These are phyloP conservation scores for Choristoneura fumiferana DNA, from an alignment of 1,140 invertebrate species.

Conservation along the genomic window DNA sequence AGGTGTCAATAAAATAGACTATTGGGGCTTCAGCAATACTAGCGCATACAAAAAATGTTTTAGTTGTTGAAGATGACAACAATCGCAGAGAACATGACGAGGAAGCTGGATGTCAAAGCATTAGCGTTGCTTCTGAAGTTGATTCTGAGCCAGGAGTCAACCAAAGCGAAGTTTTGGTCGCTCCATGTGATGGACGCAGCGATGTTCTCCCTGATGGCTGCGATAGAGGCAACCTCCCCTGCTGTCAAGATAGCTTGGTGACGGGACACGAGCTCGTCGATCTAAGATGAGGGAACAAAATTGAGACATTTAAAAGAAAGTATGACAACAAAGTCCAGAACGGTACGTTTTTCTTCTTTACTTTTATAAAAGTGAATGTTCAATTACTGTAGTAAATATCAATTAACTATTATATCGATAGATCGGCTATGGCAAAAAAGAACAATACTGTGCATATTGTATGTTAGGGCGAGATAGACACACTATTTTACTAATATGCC, in stretches of 20 bases:
- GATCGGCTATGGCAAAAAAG: no score
- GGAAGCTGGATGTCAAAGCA: slow-evolving; percentile 40
- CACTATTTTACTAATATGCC: no score
- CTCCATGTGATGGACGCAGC: slow-evolving; percentile 55
- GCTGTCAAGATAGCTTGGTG: slow-evolving; percentile 52
- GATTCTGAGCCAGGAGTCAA: slow-evolving; percentile 47
- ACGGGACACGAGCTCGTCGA: slow-evolving; percentile 37
- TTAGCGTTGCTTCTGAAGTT: slow-evolving; percentile 47
- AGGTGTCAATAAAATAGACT: no score
- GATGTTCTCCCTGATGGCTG: slow-evolving; percentile 57
- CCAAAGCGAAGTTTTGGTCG: slow-evolving; percentile 35
- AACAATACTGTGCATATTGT: no score
- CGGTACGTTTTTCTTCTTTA: no score
- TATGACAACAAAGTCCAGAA: no score
- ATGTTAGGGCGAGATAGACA: no score
- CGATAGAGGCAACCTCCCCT: slow-evolving; percentile 52
- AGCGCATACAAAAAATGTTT: neutral
- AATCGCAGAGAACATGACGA: slow-evolving; percentile 48
- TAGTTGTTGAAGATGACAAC: slow-evolving; percentile 38
- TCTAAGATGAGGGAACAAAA: slow-evolving; percentile 34
- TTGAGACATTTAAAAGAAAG: neutral
- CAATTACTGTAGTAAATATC: no score
- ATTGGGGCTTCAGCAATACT: no score
- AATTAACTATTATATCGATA: no score
- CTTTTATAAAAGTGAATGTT: no score